Base-by-base conservation (phyloP, 1,140 invertebrate genomes). In the Papilio glaucus region DNA sequence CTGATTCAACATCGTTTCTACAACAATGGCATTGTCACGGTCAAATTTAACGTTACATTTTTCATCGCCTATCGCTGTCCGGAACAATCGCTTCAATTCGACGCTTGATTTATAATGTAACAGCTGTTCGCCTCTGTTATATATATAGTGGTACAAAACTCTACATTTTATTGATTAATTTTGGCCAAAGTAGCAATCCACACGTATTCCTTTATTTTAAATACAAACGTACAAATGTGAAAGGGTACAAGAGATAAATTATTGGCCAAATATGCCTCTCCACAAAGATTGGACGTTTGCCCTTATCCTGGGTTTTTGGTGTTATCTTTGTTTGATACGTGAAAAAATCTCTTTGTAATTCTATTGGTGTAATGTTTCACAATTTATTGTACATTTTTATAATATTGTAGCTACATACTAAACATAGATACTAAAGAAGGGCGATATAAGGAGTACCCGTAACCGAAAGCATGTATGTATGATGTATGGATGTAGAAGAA, bases 71-170 rank as follows among this genome's bases (percentile, higher is more conserved):
- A 67, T 49, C 62, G 62, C 18, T 37, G 68, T 37, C 39, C 61
- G 68, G 77, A 71, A 60, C 72, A 74, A 76, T 78, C 42, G 69
- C 61, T 73, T 69, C 77, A 73, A 60, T 65, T 57, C 73, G 41
- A 78, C 37, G 33, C 21, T 78, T 73, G 73, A 78, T 78, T 73
- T 76, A 78, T 78, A 69, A 73, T 70, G 77, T 60, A 78, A 76
- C 74, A 78, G 73, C 69, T 78, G 72, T 53, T 33, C 18, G 68
- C 29, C 13, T 37, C 57, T 15, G 12, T 71, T 71, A 18, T 38
- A 45, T 68, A 68, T 15, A 13, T 41, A 13, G 12, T 41, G 9
- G 4, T 41, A 13, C 12, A 7, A 1, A 18, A 5, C 6, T 18
- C 42, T 18, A 15, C 7, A 24, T 53, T 53, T 12, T 21, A 21